phyloP scores from a whole-genome alignment of 2,113 vertebrate genomes.

The Struthidea cinerea region DNA sequence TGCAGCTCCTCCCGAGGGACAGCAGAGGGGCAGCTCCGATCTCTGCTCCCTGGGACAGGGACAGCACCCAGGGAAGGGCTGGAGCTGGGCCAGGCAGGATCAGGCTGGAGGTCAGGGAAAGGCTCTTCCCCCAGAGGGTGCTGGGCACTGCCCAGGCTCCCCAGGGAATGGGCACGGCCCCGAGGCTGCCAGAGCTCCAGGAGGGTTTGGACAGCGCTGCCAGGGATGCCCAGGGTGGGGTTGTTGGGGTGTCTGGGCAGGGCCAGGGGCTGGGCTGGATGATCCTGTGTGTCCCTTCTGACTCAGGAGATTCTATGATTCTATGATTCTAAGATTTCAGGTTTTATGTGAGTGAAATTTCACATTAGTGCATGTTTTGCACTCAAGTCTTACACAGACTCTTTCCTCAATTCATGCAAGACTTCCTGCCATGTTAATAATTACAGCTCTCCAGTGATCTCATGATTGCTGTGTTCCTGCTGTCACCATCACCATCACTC shows the following conservation, averaged over 20 bases:
- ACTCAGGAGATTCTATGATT: background rate
- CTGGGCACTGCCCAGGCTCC: background rate
- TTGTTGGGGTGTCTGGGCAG: background rate
- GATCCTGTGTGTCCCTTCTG: no score
- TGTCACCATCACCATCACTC: no score
- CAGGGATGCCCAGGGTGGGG: background rate
- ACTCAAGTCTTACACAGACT: background rate
- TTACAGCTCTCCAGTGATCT: background rate
- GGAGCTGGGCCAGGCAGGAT: background rate
- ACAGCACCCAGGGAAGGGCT: accelerated
- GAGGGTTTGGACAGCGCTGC: background rate
- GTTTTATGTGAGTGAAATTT: background rate
- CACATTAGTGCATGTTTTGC: background rate
- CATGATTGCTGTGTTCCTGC: background rate
- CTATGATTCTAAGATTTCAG: background rate
- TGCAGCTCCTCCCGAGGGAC: background rate
- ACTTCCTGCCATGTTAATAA: background rate
- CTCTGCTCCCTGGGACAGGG: background rate
- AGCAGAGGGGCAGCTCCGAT: background rate
- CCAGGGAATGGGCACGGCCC: background rate
- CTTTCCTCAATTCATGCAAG: background rate
- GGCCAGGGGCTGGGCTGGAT: background rate
- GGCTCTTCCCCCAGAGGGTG: background rate
- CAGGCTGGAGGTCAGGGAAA: background rate
- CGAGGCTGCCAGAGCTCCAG: background rate